Percentiles rank a stretch among this genome's conserved stretches.
These are phyloP conservation scores for human (Homo sapiens) DNA, from an alignment of 2,113 vertebrate species.

Conservation along the genomic window DNA sequence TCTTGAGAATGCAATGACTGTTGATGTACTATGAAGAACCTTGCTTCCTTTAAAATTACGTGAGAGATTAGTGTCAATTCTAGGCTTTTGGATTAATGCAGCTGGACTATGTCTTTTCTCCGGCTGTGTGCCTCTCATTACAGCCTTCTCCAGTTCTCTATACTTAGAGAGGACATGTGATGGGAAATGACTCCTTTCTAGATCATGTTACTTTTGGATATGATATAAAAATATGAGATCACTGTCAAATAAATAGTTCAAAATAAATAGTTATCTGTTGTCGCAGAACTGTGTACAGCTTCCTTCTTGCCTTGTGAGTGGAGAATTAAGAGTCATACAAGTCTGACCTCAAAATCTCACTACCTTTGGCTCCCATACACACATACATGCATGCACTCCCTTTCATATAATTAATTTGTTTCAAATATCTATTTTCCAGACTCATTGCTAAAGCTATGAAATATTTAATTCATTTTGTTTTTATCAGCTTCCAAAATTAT, in stretches of 20 bases:
- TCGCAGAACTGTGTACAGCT: not conserved
- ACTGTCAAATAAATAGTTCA: not conserved
- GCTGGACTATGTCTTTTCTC: not conserved
- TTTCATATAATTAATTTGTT: not conserved
- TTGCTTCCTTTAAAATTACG: not conserved
- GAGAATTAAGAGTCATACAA: not conserved
- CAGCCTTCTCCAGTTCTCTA: not conserved
- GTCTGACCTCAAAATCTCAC: fast-evolving
- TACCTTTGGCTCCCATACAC: not conserved
- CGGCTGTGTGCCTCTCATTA: not conserved
- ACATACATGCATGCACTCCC: not conserved
- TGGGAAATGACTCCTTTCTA: not conserved
- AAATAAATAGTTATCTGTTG: not conserved
- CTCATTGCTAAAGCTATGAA: not conserved
- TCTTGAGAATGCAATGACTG: not conserved
- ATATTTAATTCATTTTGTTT: not conserved
- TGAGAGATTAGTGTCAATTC: not conserved
- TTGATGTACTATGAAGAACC: not conserved
- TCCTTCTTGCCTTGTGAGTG: not conserved
- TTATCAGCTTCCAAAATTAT: not conserved
- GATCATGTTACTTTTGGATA: not conserved
- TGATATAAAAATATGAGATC: not conserved
- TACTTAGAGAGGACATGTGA: not conserved
- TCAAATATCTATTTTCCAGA: not conserved
- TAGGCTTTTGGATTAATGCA: not conserved